A percentile compares a stretch with the other conserved stretches of the same genome.
Evolutionary conservation across 2,888 invertebrate genomes (phyloP).

Genomic region (Seira ritae): DNA sequence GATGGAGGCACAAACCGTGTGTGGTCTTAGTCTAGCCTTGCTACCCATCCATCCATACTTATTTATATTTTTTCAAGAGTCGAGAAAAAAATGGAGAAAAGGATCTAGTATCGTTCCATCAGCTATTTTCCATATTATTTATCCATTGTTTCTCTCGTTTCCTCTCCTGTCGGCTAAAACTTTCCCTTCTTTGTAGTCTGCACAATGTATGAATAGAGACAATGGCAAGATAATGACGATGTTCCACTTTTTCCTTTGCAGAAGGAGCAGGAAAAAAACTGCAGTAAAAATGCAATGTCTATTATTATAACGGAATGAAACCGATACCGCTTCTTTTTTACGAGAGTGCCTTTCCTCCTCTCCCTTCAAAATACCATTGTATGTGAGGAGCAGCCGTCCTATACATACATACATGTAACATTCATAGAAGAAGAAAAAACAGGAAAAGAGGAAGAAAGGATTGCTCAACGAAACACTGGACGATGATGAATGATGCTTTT

Average conservation of each 20-base stretch:
- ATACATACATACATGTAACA: no score
- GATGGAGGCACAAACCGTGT: neutral
- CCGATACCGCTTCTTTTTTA: neutral
- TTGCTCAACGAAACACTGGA: conserved; percentile 20
- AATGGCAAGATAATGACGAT: conserved; percentile 5
- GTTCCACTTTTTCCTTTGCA: neutral
- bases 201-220: neutral
- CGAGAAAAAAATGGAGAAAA: neutral
- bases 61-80: neutral
- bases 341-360: no score
- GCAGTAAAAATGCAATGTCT: conserved; percentile 11
- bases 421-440: no score
- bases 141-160: neutral
- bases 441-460: conserved; percentile 24
- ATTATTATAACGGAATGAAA: neutral
- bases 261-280: neutral
- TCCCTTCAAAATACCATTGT: no score
- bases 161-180: neutral
- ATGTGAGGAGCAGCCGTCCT: no score
- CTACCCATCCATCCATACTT: neutral
- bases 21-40: neutral
- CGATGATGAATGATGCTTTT: conserved; percentile 64
- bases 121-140: conserved; percentile 11
- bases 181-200: neutral
- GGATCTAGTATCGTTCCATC: neutral